Conservation (phyloP, 2,888 invertebrate species). For the Uloborus plumipes region DNA sequence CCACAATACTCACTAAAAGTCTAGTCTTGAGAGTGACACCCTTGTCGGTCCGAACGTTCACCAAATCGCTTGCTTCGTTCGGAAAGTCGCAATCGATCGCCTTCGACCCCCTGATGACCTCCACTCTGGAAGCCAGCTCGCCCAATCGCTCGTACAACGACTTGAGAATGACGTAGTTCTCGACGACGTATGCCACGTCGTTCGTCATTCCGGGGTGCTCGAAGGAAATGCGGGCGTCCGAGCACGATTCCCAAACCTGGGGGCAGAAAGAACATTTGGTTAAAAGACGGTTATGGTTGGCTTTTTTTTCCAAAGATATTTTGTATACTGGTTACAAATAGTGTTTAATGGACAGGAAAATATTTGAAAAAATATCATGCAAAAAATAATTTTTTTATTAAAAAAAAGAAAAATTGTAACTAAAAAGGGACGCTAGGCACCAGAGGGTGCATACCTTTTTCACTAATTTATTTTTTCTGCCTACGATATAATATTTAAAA, state of each 20-base stretch:
- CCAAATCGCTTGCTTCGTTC: conserved; percentile 67
- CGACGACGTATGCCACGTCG: conserved; percentile 91
- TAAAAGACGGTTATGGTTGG: too few relatives aligned
- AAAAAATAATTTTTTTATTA: too few relatives aligned
- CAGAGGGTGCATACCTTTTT: too few relatives aligned
- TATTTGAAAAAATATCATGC: too few relatives aligned
- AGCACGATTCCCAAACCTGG: conserved; percentile 93
- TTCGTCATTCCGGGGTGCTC: conserved; percentile 80
- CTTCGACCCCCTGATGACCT: conserved; percentile 79
- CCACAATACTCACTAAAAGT: conserved; percentile 70
- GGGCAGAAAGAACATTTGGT: conserved; percentile 65
- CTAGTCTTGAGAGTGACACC: conserved; percentile 71
- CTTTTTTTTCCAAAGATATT: too few relatives aligned
- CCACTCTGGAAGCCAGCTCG: conserved; percentile 75
- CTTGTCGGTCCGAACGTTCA: conserved; percentile 70
- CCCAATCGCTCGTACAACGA: conserved; percentile 79
- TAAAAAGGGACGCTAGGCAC: too few relatives aligned
- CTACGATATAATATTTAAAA: too few relatives aligned
- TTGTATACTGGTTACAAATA: too few relatives aligned
- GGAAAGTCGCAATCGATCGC: conserved; percentile 76
- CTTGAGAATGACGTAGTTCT: conserved; percentile 89
- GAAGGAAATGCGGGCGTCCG: conserved; percentile 90
- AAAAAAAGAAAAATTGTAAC: too few relatives aligned
- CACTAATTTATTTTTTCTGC: too few relatives aligned
- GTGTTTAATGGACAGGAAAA: too few relatives aligned